Conservation (phyloP, 2,113 vertebrate genomes). For the Hydrochoerus hydrochaeris region DNA sequence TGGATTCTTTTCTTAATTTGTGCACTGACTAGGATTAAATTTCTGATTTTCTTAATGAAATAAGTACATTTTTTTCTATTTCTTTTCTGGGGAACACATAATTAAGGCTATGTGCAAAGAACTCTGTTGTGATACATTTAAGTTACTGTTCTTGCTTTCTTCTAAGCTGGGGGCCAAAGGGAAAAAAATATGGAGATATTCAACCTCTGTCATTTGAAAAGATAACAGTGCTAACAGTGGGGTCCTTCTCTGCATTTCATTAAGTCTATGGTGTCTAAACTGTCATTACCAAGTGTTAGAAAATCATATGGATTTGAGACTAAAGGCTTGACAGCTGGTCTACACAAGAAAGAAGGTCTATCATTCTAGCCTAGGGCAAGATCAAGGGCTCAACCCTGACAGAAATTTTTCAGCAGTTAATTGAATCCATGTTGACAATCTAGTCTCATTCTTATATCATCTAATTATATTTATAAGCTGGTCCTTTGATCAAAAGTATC, state of each 20-base stretch:
- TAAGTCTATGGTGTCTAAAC: background rate
- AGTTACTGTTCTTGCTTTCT: conserved; percentile 32
- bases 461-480: conserved; percentile 1
- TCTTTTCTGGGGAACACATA: conserved; percentile 9
- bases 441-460: background rate
- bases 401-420: background rate
- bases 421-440: background rate
- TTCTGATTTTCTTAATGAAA: conserved; percentile 48
- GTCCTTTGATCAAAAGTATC: background rate
- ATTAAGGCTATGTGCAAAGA: conserved; percentile 50
- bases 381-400: background rate
- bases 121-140: background rate
- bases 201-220: background rate
- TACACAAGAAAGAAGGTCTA: background rate
- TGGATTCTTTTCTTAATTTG: background rate
- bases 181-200: background rate
- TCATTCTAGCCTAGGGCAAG: background rate
- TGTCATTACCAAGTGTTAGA: background rate
- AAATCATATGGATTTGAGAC: background rate
- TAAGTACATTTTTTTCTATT: background rate
- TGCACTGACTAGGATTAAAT: background rate
- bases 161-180: background rate
- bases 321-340: background rate
- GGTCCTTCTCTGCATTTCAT: background rate
- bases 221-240: background rate